Evolutionary conservation across 2,113 vertebrate genomes (phyloP), one percentile per base, ranked within the genome.

Genomic region (Chiloscyllium plagiosum): DNA sequence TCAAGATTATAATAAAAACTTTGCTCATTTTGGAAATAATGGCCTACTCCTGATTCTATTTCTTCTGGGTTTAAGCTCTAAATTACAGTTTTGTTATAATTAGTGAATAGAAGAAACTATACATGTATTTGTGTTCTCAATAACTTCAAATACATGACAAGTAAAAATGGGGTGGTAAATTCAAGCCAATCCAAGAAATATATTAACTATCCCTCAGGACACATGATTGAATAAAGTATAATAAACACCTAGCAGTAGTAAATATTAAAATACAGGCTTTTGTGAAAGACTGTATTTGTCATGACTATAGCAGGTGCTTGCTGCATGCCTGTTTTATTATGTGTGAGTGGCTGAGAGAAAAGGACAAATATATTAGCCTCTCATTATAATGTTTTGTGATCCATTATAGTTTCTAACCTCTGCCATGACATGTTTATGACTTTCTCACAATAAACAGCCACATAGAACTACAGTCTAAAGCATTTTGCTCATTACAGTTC

Each of bases 281-380:
- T 95, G 72, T 95, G 42, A 95, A 95, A 95, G 94, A 37, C 69
- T 95, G 94, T 70, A 95, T 72, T 72, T 72, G 94, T 33, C 47
- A 95, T 72, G 94, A 76, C 37, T 95, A 50, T 22, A 95, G 69
- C 66, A 95, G 94, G 94, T 72, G 69, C 69, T 95, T 42, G 37
- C 68, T 8, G 37, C n/a, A 5, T 89, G 47, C 52, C 50, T 95
- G 70, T 72, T 95, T 76, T 76, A 29, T 52, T 95, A 50, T 33
- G 94, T n/a, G 42, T 76, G 94, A 6, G 69, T 26, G 22, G 72
- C 94, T 69, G 42, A 50, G 42, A 50, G 72, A 72, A 76, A 42
- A 50, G 72, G 13, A 50, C 94, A 95, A 95, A 95, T 95, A 76
- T 70, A 95, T 95, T 95, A 72, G 17, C 19, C 69, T 95, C 42